A percentile compares a stretch with the other conserved stretches of the same genome.
Conservation (phyloP, 2,113 vertebrate genomes). For the Myocastor coypus region DNA sequence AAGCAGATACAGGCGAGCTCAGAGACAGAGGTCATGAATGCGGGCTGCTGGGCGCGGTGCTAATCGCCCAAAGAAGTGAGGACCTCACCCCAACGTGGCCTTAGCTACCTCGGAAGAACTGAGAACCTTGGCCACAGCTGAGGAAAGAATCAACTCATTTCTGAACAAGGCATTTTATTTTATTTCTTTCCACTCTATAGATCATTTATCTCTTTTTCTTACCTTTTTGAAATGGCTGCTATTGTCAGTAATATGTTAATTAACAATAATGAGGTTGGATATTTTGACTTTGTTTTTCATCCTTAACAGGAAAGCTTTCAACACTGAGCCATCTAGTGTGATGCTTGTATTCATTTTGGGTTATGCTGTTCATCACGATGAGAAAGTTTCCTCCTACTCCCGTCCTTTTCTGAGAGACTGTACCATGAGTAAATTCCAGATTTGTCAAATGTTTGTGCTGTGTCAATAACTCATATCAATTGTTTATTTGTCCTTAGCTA, state of each 20-base stretch:
- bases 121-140: too few relatives aligned
- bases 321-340: not conserved
- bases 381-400: not conserved
- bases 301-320: not conserved
- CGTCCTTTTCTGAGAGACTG: conserved; percentile 11
- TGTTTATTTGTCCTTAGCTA: not conserved
- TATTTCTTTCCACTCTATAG: not conserved
- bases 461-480: not conserved
- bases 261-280: not conserved
- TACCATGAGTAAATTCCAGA: not conserved
- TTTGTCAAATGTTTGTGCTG: conserved; percentile 10
- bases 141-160: not conserved
- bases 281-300: not conserved
- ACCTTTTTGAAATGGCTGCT: not conserved
- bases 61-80: too few relatives aligned
- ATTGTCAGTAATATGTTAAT: not conserved
- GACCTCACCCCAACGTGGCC: too few relatives aligned
- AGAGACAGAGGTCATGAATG: too few relatives aligned
- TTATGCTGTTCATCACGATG: not conserved
- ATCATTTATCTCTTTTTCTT: not conserved
- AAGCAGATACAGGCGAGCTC: too few relatives aligned
- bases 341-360: not conserved
- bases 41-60: too few relatives aligned
- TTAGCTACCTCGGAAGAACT: too few relatives aligned
- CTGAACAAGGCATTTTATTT: not conserved